Percentiles rank a stretch among this genome's conserved stretches.
Conservation (phyloP, 2,888 invertebrate genomes). For the Itoplectis maculator region DNA sequence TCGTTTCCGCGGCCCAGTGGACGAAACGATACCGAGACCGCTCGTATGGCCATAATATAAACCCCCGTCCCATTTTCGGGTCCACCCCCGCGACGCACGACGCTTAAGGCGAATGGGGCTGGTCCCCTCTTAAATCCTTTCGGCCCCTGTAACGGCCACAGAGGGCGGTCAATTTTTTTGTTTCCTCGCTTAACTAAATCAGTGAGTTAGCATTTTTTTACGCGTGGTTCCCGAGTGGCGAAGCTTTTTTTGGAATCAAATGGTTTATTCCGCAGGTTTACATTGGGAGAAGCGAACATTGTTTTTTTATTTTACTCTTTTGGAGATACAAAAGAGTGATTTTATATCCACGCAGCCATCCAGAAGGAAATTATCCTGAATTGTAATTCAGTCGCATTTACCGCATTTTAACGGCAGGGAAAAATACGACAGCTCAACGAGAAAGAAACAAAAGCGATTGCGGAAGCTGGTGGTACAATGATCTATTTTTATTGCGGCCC, state of each 20-base stretch:
- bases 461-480: constrained; percentile 27
- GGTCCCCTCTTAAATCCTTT: constrained; percentile 27
- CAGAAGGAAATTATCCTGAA: not conserved
- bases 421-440: constrained; percentile 7
- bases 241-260: not conserved
- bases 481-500: constrained; percentile 45
- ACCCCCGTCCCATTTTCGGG: constrained; percentile 6
- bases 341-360: not conserved
- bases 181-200: constrained; percentile 7
- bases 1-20: constrained; percentile 27
- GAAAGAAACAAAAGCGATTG: not conserved
- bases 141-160: not conserved
- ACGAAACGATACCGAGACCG: constrained; percentile 2
- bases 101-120: not conserved
- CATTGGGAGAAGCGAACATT: no score
- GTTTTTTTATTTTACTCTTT: not conserved
- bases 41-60: constrained; percentile 17
- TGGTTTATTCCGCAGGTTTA: not conserved
- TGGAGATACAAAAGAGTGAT: not conserved
- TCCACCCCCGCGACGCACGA: not conserved
- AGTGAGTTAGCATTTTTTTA: constrained; percentile 22
- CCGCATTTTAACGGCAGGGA: not conserved
- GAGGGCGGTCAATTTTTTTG: constrained; percentile 3
- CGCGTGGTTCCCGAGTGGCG: not conserved
- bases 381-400: not conserved